Evolutionary conservation across 2,113 vertebrate species (phyloP), one percentile per base, ranked within the genome.

Genomic region (Poicephalus gulielmi): DNA sequence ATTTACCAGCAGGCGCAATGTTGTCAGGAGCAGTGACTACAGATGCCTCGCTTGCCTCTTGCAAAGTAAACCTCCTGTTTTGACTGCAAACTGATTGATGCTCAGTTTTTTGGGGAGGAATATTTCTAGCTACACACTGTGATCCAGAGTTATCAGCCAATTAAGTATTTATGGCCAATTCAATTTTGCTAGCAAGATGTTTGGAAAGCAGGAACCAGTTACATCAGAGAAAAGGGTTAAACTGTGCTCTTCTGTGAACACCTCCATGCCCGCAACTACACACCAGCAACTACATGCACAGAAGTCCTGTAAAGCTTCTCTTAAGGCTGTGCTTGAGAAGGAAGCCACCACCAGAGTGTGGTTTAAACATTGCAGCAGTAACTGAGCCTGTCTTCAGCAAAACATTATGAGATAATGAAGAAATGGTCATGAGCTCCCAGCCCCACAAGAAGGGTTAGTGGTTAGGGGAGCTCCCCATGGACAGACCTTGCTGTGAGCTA

Each of bases 21-120:
- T 3, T 71, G 88, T 82, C 10, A 22, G 91, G 73, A 94, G 88
- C 9, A 12, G 69, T 4, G 73, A 28, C 83, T 75, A 91, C 30
- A 18, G 91, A 60, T 62, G 81, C 77, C 50, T 14, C 3, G 1
- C 53, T 80, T 55, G 49, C 94, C 79, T 92, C 67, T 23, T 49
- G 27, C 47, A 3, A 80, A 91, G 84, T 13, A 67, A 95, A n/a
- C 70, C 78, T 95, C 91, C 91, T 94, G 93, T 80, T 95, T 62
- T 67, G 91, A 62, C 82, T 92, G 94, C 84, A 57, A 83, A 74
- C 82, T 85, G 57, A 62, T 15, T 41, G 91, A 77, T 73, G 84
- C 93, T 95, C 69, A 44, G 87, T 87, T 91, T 70, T 88, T 80
- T 86, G 82, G 92, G 93, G 41, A 91, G 91, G 93, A 91, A 12